phyloP scores from a whole-genome alignment of 2,888 invertebrate genomes.

The Argyresthia albistria region DNA sequence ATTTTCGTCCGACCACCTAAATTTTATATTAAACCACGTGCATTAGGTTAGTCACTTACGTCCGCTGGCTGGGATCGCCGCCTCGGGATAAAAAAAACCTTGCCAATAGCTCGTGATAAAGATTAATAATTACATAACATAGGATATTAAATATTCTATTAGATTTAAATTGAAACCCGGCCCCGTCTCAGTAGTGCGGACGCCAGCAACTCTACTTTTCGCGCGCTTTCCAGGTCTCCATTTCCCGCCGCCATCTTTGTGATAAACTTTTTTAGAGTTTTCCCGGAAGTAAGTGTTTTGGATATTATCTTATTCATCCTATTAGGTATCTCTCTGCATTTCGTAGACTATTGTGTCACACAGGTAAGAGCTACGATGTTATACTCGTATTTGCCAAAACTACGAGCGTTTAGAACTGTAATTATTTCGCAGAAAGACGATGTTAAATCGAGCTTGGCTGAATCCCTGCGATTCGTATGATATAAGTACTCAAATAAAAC shows the following conservation, averaged over 20 bases:
- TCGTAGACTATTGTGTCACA: conserved; percentile 3
- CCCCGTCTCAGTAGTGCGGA: neutral
- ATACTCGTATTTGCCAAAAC: conserved; percentile 24
- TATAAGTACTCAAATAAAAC: conserved; percentile 24
- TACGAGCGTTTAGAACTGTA: conserved; percentile 24
- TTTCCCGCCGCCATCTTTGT: conserved; percentile 28
- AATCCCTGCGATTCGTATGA: conserved; percentile 36
- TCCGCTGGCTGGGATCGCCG: conserved; percentile 46
- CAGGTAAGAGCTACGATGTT: neutral
- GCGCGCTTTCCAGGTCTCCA: conserved; percentile 33
- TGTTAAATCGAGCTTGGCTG: conserved; percentile 55
- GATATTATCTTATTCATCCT: conserved; percentile 24
- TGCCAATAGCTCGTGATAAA: conserved; percentile 29
- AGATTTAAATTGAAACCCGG: neutral
- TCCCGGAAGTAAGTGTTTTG: conserved; percentile 46
- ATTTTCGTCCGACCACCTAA: conserved; percentile 47
- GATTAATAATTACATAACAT: conserved; percentile 18
- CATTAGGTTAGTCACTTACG: conserved; percentile 54
- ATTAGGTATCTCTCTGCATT: conserved; percentile 3
- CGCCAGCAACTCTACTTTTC: conserved; percentile 25
- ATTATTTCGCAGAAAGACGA: conserved; percentile 40
- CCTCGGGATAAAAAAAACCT: conserved; percentile 45
- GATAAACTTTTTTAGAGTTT: conserved; percentile 14
- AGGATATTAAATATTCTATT: neutral
- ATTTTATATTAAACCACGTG: conserved; percentile 56